These are phyloP conservation scores for Saxidomus purpurata DNA, from an alignment of 1,140 invertebrate species.

Conservation along the genomic window DNA sequence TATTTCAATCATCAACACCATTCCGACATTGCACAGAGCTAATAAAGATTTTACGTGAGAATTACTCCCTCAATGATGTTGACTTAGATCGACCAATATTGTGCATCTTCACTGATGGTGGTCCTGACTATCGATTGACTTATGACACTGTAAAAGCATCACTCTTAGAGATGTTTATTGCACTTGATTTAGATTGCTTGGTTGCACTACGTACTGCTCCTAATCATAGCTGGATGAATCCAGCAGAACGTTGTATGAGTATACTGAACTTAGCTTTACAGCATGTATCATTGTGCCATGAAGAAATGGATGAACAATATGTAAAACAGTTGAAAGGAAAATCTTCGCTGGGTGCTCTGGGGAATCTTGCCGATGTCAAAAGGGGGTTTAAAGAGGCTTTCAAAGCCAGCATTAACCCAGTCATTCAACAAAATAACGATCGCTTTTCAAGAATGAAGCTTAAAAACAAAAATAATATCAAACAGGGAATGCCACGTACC, in stretches of 20 bases:
- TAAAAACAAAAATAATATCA: too few relatives aligned
- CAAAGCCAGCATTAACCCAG: background rate
- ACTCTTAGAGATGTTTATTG: too few relatives aligned
- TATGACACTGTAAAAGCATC: too few relatives aligned
- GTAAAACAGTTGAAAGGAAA: constrained; percentile 32
- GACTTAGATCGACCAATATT: background rate
- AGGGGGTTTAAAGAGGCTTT: background rate
- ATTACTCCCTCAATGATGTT: background rate
- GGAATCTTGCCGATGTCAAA: background rate
- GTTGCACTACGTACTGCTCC: constrained; percentile 56
- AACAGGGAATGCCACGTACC: too few relatives aligned
- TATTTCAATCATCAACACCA: constrained; percentile 61
- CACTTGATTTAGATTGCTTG: constrained; percentile 63
- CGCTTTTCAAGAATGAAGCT: background rate
- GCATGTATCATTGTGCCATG: constrained; percentile 19
- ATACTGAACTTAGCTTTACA: constrained; percentile 65
- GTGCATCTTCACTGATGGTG: constrained; percentile 56
- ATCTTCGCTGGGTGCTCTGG: background rate
- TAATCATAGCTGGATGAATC: constrained; percentile 50
- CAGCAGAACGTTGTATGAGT: constrained; percentile 52
- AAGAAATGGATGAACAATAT: background rate
- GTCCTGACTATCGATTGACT: constrained; percentile 68
- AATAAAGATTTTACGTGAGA: too few relatives aligned
- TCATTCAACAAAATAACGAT: background rate
- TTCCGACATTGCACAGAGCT: constrained; percentile 39